Evolutionary conservation across 2,113 vertebrate genomes (phyloP), one percentile per base, ranked within the genome.

Genomic region (Morone saxatilis): DNA sequence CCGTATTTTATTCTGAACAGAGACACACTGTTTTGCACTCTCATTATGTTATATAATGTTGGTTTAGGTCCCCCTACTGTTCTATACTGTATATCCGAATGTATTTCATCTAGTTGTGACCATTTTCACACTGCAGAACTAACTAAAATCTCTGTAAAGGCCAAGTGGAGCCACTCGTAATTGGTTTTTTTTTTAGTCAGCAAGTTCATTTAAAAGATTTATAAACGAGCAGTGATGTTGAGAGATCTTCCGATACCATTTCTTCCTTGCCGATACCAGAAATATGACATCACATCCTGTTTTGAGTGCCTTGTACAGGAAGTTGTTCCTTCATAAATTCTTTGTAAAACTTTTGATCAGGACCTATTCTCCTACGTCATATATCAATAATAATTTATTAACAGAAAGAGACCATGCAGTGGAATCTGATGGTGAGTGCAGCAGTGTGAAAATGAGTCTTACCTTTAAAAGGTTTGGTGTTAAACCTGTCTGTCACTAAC

Each of bases 401-500:
- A 36, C 1, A 25, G 10, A 25, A 50, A 36, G 31, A 47, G 13
- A 3, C 5, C 5, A 50, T 53, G 16, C 62, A 8, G 41, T 57
- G 63, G n/a, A 69, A 25, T 9, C 38, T 65, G 5, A 6, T 7
- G 50, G 11, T 54, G 40, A 41, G 63, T 38, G 40, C 10, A 63
- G 47, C 19, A 51, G 65, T 60, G 45, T 71, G 20, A 56, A 61
- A 57, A 40, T 11, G 31, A 45, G 16, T 51, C n/a, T 43, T 4
- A 19, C 11, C 19, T 76, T 7, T 31, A 31, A 7, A 14, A 31
- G 16, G 19, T 22, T 53, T 4, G 66, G 12, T 56, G 38, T 71
- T 67, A 13, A 6, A 57, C 70, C 13, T 68, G 56, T 61, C 47
- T 40, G 62, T 78, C 78, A 95, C 96, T 98, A 97, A 97, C 95